Percentiles rank a stretch among this genome's conserved stretches.
Conservation (phyloP, 2,888 invertebrate genomes). For the Campoplex capitator region DNA sequence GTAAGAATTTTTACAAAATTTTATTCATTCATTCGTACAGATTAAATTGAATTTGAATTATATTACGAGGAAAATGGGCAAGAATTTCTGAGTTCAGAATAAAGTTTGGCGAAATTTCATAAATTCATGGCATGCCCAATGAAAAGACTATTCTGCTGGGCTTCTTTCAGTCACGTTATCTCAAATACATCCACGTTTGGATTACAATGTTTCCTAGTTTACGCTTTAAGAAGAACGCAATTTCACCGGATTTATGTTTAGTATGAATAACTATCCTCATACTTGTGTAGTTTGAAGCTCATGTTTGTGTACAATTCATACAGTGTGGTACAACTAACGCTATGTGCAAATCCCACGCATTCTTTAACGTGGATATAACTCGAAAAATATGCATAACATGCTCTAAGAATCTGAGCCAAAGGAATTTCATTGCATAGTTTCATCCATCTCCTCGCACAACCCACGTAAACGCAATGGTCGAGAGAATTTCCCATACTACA, state of each 20-base stretch:
- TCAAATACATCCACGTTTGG: neutral
- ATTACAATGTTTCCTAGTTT: neutral
- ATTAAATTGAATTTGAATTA: neutral
- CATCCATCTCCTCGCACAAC: neutral
- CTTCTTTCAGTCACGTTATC: neutral
- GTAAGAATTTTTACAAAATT: neutral
- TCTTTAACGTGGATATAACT: conserved; percentile 2
- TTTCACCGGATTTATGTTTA: neutral
- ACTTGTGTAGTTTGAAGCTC: neutral
- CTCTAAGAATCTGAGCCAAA: neutral
- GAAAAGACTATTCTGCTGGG: neutral
- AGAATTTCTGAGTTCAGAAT: neutral
- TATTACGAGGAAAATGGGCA: neutral
- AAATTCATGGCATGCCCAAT: neutral
- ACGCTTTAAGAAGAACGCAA: neutral
- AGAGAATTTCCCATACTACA: neutral
- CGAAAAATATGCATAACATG: conserved; percentile 31
- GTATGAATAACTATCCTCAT: neutral
- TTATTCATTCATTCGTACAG: neutral
- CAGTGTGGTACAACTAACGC: neutral
- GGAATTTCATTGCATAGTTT: conserved; percentile 16
- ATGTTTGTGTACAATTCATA: neutral
- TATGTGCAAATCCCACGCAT: conserved; percentile 28
- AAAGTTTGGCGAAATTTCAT: neutral
- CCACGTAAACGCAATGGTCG: conserved; percentile 12